Evolutionary conservation across 2,888 invertebrate genomes (phyloP).

Genomic region (Polydrusus tereticollis): DNA sequence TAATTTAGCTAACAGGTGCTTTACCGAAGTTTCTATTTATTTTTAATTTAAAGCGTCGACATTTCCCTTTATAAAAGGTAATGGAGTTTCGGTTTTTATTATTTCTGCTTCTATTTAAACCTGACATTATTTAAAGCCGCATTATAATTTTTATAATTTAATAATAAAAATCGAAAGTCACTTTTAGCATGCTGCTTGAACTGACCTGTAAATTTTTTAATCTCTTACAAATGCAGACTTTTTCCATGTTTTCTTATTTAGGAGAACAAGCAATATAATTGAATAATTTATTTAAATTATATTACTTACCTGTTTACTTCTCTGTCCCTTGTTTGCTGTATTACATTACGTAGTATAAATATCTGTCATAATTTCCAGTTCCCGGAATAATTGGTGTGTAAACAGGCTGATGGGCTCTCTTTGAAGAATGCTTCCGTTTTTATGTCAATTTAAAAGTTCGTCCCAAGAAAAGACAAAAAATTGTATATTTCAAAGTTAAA

Average conservation of each 20-base stretch:
- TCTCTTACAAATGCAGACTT: too few species aligned
- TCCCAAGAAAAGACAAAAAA: too few species aligned
- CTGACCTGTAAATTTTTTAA: too few species aligned
- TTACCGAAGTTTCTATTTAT: background rate
- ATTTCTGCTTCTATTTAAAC: background rate
- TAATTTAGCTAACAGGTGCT: background rate
- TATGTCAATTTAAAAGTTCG: background rate
- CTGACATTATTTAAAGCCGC: background rate
- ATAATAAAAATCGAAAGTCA: background rate
- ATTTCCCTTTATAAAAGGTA: background rate
- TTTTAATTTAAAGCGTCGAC: conserved; percentile 5
- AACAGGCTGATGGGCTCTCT: background rate
- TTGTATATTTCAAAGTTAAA: too few species aligned
- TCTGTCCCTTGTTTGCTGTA: too few species aligned
- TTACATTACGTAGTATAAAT: background rate
- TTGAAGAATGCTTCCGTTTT: background rate
- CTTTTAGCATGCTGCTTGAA: too few species aligned
- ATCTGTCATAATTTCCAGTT: background rate
- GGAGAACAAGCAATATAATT: too few species aligned
- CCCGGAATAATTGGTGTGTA: background rate
- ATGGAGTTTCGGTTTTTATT: background rate
- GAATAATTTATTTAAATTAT: too few species aligned
- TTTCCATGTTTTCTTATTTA: too few species aligned
- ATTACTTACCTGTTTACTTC: too few species aligned
- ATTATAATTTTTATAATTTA: background rate